A percentile compares a stretch with the other conserved stretches of the same genome.
Conservation (phyloP, 2,888 invertebrate species). For the Elegia similella region DNA sequence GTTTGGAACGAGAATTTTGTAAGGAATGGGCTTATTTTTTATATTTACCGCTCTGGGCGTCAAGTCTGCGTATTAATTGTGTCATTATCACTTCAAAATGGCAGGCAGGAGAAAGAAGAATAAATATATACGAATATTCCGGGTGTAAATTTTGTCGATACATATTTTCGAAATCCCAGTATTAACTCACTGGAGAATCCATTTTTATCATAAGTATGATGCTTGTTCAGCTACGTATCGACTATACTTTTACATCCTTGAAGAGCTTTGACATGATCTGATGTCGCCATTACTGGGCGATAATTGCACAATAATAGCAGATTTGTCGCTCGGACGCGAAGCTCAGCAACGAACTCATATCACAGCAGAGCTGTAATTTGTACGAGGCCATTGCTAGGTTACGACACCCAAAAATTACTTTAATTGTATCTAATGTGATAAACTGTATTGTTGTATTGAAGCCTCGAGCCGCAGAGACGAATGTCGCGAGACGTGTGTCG, state of each 20-base stretch:
- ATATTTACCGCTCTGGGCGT: background rate
- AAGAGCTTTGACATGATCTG: background rate
- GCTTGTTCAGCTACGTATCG: too few species aligned
- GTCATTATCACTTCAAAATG: background rate
- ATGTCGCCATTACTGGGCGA: background rate
- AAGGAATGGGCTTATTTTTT: background rate
- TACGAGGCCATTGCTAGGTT: constrained; percentile 47
- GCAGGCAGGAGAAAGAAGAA: too few species aligned
- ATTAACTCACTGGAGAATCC: too few species aligned
- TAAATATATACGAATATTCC: too few species aligned
- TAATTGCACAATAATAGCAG: background rate
- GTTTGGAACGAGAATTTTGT: background rate
- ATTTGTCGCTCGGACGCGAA: background rate
- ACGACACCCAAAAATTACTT: constrained; percentile 39
- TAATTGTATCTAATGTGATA: constrained; percentile 49
- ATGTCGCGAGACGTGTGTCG: background rate
- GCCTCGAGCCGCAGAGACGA: background rate
- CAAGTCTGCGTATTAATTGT: background rate
- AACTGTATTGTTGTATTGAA: constrained; percentile 34
- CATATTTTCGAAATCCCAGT: too few species aligned
- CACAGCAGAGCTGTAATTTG: constrained; percentile 24
- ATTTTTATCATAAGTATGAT: too few species aligned
- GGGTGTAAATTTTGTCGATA: too few species aligned
- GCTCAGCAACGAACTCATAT: constrained; percentile 17
- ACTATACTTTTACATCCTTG: too few species aligned